Evolutionary conservation across 2,888 invertebrate species (phyloP), one percentile per base, ranked within the genome.

Genomic region (Netelia fuscicornis): DNA sequence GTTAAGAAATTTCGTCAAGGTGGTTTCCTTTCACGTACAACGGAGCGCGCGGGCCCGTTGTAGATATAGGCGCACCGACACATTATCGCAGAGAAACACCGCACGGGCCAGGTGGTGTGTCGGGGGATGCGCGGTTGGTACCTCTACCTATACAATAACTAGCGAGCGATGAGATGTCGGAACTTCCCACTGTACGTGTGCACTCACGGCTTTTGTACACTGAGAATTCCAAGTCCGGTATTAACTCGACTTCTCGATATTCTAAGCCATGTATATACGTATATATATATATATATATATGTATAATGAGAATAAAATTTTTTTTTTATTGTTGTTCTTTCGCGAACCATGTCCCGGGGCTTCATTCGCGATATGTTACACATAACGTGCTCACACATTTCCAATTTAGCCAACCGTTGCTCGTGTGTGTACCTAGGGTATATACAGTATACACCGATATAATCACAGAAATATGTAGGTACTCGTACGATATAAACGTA

Each of bases 1-100:
- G 77, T 84, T 78, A 74, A 84, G 77, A 84, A 81, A 84, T 84
- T 77, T 84, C 84, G 84, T 84, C 84, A 84, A 81, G 84, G 84
- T 81, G 72, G 77, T 84, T 84, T 84, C 77, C 77, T 84, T 84
- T 81, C 81, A 81, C 84, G 74, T 74, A 81, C 42, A 72, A 30
- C 30, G 2, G 25, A 30, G 30, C 30, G 30, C 30, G 30, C 25
- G 30, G 3, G 30, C 30, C 30, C 72, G 48, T 48, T 8, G 13
- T 23, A 82, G 77, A 77, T 71, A 60, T 79, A 67, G 44, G 0
- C 67, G n/a, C 48, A 60, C 58, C n/a, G 48, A 48, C 30, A 65
- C 37, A 48, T 23, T 20, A 37, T 42, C 30, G 23, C 70, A 42
- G 62, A 37, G 62, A 42, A 0, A 20, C 5, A 20, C 60, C 68